Evolutionary conservation across 2,113 vertebrate species (phyloP).

Genomic region (Xenotilapia flavipinnis): DNA sequence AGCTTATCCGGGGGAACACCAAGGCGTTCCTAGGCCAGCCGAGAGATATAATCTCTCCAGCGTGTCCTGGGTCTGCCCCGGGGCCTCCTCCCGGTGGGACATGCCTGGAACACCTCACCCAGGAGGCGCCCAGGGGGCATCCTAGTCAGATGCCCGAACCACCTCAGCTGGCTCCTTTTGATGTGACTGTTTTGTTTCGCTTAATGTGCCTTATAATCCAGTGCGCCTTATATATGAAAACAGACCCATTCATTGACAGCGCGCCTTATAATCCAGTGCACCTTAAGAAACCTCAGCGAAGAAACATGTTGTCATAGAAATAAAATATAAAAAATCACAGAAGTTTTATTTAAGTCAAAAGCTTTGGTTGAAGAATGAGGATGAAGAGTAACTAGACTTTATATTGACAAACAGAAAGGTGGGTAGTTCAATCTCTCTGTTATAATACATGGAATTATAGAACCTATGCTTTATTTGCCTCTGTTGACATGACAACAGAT

Average conservation of each 20-base stretch:
- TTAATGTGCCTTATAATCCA: neutral
- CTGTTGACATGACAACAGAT: neutral
- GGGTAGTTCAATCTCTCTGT: neutral
- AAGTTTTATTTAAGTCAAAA: neutral
- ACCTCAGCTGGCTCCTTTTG: no score
- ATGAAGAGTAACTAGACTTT: neutral
- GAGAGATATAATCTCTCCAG: no score
- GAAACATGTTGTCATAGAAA: neutral
- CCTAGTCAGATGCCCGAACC: no score
- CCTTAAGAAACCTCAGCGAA: neutral
- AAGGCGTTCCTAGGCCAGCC: no score
- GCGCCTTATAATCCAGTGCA: accelerated
- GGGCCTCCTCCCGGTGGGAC: no score
- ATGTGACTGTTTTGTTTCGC: neutral
- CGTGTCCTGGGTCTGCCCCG: no score
- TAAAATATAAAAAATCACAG: neutral
- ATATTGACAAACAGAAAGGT: neutral
- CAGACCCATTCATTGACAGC: no score
- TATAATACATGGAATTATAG: neutral
- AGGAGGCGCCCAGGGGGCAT: no score
- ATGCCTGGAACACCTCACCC: no score
- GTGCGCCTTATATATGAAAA: accelerated
- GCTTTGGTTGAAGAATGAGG: neutral
- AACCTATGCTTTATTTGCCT: neutral
- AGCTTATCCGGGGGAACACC: no score